A percentile compares a stretch with the other conserved stretches of the same genome.
Conservation (phyloP, 2,888 invertebrate species). For the Didymodactylos carnosus region DNA sequence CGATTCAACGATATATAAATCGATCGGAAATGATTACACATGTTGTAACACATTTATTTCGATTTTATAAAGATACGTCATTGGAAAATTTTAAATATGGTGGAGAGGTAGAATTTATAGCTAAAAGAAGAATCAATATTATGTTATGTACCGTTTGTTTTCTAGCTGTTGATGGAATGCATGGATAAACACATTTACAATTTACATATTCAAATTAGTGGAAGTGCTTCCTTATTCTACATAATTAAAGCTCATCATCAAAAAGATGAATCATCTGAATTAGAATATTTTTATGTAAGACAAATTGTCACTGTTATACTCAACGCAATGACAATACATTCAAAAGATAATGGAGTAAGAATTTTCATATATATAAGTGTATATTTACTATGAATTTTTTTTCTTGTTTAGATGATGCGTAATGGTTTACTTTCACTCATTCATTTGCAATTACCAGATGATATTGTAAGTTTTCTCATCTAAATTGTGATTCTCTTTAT, state of each 20-base stretch:
- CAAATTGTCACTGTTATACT: slow-evolving; percentile 60
- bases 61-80: background rate
- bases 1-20: background rate
- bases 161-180: slow-evolving; percentile 56
- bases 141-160: background rate
- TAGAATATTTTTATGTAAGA: slow-evolving; percentile 41
- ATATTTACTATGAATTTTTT: no score
- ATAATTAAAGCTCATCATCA: slow-evolving; percentile 65
- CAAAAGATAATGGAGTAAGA: slow-evolving; percentile 40
- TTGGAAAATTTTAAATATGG: background rate
- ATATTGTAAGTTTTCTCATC: background rate
- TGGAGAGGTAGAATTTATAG: background rate
- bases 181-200: slow-evolving; percentile 69
- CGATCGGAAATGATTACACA: background rate
- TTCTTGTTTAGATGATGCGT: background rate
- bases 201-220: slow-evolving; percentile 66
- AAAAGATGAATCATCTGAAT: slow-evolving; percentile 46
- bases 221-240: slow-evolving; percentile 77
- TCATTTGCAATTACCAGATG: background rate
- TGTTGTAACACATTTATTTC: background rate
- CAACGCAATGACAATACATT: slow-evolving; percentile 70
- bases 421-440: background rate
- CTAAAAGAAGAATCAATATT: background rate
- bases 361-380: background rate
- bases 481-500: no score